A percentile compares a stretch with the other conserved stretches of the same genome.
Conservation (phyloP, 2,888 invertebrate species). For the Rhagium mordax region DNA sequence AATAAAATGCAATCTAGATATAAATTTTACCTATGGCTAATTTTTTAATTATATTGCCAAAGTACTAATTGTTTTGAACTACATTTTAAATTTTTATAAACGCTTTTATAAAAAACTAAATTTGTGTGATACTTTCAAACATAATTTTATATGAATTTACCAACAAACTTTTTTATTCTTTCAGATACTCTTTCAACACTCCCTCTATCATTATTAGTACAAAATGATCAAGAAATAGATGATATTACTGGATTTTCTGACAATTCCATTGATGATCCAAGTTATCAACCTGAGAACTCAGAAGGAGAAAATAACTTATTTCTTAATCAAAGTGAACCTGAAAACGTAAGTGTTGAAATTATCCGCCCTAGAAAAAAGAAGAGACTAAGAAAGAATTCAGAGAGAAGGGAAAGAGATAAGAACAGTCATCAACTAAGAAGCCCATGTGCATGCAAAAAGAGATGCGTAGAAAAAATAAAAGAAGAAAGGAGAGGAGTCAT, state of each 20-base stretch:
- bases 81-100: too few relatives aligned
- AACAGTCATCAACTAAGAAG: not conserved
- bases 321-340: not conserved
- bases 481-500: not conserved
- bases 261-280: not conserved
- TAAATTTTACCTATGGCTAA: too few relatives aligned
- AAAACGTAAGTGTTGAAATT: not conserved
- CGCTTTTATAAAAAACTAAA: too few relatives aligned
- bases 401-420: not conserved
- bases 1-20: too few relatives aligned
- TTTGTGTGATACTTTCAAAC: too few relatives aligned
- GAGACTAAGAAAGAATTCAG: not conserved
- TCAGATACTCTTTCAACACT: too few relatives aligned
- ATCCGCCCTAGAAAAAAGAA: not conserved
- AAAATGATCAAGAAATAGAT: not conserved
- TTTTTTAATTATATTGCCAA: too few relatives aligned
- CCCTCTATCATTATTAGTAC: too few relatives aligned
- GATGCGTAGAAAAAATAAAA: not conserved
- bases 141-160: too few relatives aligned
- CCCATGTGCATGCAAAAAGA: not conserved
- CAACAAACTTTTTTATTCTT: too few relatives aligned
- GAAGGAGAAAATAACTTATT: not conserved
- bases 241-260: not conserved
- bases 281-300: not conserved
- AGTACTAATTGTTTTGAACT: too few relatives aligned